Percentiles rank a stretch among this genome's conserved stretches.
Evolutionary conservation across 2,113 vertebrate genomes (phyloP).

Genomic region (Lepidothrix coronata): DNA sequence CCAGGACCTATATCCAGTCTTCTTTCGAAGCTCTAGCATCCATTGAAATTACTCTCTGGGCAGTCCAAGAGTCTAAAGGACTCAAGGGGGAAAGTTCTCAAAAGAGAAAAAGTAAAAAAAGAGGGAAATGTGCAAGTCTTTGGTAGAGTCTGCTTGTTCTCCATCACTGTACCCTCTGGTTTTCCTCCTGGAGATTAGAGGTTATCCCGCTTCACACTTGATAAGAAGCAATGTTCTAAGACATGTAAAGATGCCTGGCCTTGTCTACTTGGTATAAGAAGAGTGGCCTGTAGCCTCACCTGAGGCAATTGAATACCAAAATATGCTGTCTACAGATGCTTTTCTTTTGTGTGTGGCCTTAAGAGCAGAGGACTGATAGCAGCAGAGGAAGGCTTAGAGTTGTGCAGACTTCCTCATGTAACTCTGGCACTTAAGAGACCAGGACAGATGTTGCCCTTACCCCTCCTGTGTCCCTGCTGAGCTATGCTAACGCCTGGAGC

Average conservation of each 20-base stretch:
- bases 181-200: neutral
- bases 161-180: neutral
- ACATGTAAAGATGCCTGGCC: neutral
- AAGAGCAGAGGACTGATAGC: neutral
- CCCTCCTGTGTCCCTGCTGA: neutral
- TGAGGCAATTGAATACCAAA: neutral
- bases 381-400: neutral
- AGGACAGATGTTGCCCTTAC: neutral
- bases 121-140: neutral
- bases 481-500: neutral
- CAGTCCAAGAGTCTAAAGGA: neutral
- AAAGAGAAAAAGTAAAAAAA: neutral
- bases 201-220: neutral
- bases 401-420: neutral
- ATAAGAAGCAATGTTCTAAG: neutral
- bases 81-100: neutral
- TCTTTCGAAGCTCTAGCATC: neutral
- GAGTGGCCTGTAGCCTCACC: neutral
- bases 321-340: neutral
- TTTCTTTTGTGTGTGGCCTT: neutral
- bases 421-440: neutral
- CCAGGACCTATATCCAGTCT: neutral
- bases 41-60: neutral
- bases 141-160: neutral
- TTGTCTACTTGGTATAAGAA: neutral